Evolutionary conservation across 2,113 vertebrate genomes (phyloP).

Genomic region (Chlamydotis undulata): DNA sequence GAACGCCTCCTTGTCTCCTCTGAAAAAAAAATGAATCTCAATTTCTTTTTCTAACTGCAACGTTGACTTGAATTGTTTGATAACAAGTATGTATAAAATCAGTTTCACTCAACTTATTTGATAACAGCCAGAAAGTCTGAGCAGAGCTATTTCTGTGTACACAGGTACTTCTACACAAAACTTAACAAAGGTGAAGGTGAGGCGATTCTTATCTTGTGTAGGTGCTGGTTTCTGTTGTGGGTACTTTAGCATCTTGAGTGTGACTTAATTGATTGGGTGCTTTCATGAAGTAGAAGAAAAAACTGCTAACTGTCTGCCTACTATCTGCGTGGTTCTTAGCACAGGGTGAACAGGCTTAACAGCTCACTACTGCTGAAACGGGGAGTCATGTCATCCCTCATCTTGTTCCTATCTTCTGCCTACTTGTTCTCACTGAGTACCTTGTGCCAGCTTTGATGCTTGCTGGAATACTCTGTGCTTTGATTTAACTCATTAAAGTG

Average conservation of each 20-base stretch:
- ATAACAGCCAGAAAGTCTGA: not conserved
- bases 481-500: not conserved
- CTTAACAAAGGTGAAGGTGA: not conserved
- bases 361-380: not conserved
- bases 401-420: not conserved
- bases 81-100: not conserved
- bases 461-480: not conserved
- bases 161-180: not conserved
- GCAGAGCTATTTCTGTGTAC: not conserved
- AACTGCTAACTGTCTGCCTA: not conserved
- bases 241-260: not conserved
- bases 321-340: not conserved
- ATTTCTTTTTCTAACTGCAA: not conserved
- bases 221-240: not conserved
- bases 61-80: not conserved
- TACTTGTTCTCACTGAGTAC: not conserved
- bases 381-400: not conserved
- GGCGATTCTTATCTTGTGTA: not conserved
- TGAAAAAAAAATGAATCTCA: not conserved
- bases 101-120: not conserved
- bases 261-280: not conserved
- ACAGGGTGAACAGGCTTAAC: not conserved
- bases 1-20: not conserved
- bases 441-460: not conserved
- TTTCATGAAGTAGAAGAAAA: not conserved